Evolutionary conservation across 1,140 invertebrate genomes (phyloP), one percentile per base, ranked within the genome.

Genomic region (Psilanteris sp.): DNA sequence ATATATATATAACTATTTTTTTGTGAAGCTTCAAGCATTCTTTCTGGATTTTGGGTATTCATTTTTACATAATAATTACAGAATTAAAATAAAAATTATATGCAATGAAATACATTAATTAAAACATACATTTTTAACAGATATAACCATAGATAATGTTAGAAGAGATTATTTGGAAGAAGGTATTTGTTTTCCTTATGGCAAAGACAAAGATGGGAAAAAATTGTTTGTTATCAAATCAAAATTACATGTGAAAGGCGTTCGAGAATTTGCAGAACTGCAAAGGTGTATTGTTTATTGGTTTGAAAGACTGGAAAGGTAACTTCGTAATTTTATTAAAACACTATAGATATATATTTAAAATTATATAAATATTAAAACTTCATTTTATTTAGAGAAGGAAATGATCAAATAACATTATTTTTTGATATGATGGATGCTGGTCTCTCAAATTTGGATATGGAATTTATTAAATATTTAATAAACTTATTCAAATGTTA

Each of bases 361-460:
- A n/a, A 52, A 32, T 41, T 70, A 24, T 29, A 13, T 10, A 54
- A 1, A 59, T 44, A 34, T 39, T 36, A 43, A 31, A 9, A 31
- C 16, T 44, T 62, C 34, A 8, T 59, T 64, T 41, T 48, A 61
- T 79, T 74, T 71, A 92, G 93, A 67, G 90, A 94, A 81, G 91
- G 92, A 39, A 93, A 95, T 76, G 91, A 94, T 73, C 91, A 91
- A 83, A 92, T 98, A 62, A 94, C 95, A 2, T 82, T 97, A 36
- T 93, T 98, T 79, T 96, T 98, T 81, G 96, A 98, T 86, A 94
- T 98, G 93, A 91, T 92, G 20, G 93, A 94, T 11, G 92, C 94
- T 70, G 96, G 96, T 0, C 78, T 97, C 8, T 90, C 91, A 2
- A 96, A 97, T 79, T 90, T 98, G 91, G 96, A 98, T 87, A 92